Evolutionary conservation across 2,113 vertebrate species (phyloP).

Genomic region (Lichenostomus cassidix): DNA sequence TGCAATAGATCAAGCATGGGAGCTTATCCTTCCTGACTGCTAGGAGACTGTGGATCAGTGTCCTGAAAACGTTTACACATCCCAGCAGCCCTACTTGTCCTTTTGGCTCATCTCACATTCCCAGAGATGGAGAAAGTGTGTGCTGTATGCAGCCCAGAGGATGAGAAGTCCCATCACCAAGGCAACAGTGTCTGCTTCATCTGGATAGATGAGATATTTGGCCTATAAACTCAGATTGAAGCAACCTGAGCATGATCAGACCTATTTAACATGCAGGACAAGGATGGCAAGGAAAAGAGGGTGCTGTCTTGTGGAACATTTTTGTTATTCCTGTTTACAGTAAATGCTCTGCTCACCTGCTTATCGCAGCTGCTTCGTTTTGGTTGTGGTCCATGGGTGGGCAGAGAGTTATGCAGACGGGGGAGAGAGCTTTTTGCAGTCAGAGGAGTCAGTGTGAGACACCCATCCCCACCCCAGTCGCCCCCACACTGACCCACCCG

Average conservation of each 20-base stretch:
- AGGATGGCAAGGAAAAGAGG: background rate
- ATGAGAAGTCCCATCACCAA: constrained; percentile 31
- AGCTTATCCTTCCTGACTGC: background rate
- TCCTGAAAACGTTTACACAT: background rate
- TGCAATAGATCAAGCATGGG: background rate
- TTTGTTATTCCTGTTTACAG: background rate
- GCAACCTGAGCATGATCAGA: background rate
- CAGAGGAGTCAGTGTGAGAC: background rate
- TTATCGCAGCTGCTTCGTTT: background rate
- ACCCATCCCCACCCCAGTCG: background rate
- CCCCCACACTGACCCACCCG: background rate
- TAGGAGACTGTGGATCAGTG: background rate
- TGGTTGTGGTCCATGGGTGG: background rate
- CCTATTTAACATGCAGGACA: background rate
- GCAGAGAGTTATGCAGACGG: background rate
- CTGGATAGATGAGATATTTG: background rate
- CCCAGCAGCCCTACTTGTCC: background rate
- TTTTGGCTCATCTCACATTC: background rate
- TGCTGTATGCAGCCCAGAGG: background rate
- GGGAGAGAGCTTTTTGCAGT: constrained; percentile 8
- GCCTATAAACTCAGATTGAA: background rate
- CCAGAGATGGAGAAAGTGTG: background rate
- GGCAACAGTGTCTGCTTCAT: constrained; percentile 42
- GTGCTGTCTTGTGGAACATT: background rate
- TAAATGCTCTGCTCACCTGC: background rate